Base-by-base conservation (phyloP, 2,113 vertebrate genomes). In the Seriola rivoliana region DNA sequence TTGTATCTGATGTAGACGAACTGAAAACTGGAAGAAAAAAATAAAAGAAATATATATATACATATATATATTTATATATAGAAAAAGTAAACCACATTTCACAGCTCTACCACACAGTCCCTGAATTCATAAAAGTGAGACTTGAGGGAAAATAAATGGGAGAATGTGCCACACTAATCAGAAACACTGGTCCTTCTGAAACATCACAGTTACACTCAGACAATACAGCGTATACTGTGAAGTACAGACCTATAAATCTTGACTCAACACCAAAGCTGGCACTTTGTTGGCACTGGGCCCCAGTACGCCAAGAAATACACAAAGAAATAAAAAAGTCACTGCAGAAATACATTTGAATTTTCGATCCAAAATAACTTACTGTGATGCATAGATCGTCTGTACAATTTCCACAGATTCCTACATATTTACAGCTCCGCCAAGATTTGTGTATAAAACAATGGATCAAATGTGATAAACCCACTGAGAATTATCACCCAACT, bases 81-180 rank as follows among this genome's bases (percentile, higher is more conserved):
- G 23, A 62, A 19, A 78, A 84, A 82, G 70, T 63, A 75, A 77
- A 77, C 21, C 34, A 81, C 58, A 85, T 76, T 78, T 85, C 65
- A 78, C 71, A 67, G 55, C 29, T 59, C 70, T 3, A 44, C 67
- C 63, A 81, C 65, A 68, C 38, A 73, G 86, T 88, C 88, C 90
- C 90, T 32, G 78, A 90, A 90, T 88, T 92, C 89, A 92, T 93
- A 90, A 91, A 89, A 91, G 79, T 64, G 57, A 69, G 78, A 75
- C 88, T 84, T 79, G 72, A 77, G 89, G 90, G 90, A 82, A 74
- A 64, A 85, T 73, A 71, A 76, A 88, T 60, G 64, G 36, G 46
- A 80, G 84, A 78, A 76, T 81, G 78, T 71, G 63, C 73, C 62
- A 40, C 79, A 81, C 66, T 76, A 88, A 90, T 91, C 91, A 88